Percentiles rank a stretch among this genome's conserved stretches.
These are phyloP conservation scores for Bostrychus sinensis DNA, from an alignment of 2,113 vertebrate species.

Conservation along the genomic window DNA sequence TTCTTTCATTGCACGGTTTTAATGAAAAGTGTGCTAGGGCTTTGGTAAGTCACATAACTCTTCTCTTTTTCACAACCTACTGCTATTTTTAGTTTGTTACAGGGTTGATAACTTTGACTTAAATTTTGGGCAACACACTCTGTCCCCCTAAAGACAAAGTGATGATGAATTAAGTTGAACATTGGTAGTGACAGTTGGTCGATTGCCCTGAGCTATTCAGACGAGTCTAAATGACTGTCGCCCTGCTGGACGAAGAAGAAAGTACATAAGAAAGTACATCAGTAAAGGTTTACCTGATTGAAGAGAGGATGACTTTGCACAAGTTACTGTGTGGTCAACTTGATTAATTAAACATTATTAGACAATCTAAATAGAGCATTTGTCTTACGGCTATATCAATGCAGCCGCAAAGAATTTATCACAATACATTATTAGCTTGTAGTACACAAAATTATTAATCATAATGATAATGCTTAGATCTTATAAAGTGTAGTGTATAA, in stretches of 20 bases:
- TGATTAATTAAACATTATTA: not conserved
- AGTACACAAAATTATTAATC: too few species aligned
- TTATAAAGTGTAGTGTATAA: too few species aligned
- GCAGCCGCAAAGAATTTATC: too few species aligned
- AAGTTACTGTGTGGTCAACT: not conserved
- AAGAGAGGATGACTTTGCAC: not conserved
- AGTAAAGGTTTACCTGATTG: conserved; percentile 22
- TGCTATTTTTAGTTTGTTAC: not conserved
- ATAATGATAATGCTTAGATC: too few species aligned
- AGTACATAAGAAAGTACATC: conserved; percentile 25
- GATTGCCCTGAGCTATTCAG: conserved; percentile 53
- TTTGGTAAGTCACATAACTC: conserved; percentile 16
- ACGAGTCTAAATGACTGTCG: conserved; percentile 35
- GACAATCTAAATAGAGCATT: not conserved
- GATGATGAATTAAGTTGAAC: conserved; percentile 68
- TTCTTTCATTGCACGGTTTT: conserved; percentile 12
- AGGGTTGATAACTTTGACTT: conserved; percentile 32
- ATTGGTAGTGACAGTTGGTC: conserved; percentile 63
- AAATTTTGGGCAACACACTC: conserved; percentile 16
- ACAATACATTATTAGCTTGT: too few species aligned
- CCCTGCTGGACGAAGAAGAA: conserved; percentile 36
- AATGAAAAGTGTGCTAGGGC: conserved; percentile 34
- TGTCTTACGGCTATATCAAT: not conserved
- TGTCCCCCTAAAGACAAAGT: conserved; percentile 51
- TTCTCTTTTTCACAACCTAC: conserved; percentile 10